Evolutionary conservation across 2,888 invertebrate species (phyloP), one percentile per base, ranked within the genome.

Genomic region (Yponomeuta plumbellus): DNA sequence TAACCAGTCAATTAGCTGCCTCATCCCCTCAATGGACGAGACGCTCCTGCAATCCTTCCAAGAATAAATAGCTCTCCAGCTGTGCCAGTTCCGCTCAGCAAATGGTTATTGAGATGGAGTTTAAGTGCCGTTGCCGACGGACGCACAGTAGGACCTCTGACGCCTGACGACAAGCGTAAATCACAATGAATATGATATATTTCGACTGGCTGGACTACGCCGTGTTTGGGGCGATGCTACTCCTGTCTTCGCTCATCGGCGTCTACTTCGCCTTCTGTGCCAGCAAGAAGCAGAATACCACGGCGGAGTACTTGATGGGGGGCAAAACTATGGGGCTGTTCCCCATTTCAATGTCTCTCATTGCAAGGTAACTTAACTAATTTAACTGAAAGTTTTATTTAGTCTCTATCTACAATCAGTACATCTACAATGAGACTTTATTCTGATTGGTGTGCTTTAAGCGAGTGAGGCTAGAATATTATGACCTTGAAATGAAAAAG

Each of bases 281-380:
- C 0, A 89, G 91, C 70, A 92, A 93, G 75, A 94, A 94, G 74
- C 93, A 94, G 72, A 94, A 95, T 75, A 94, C 94, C 0, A 94
- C 95, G 0, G 83, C 92, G 22, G 95, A 95, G 74, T 95, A 95
- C 74, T 88, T 95, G 67, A 93, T 95, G 91, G 95, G 95, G 8
- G 95, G 95, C 23, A 94, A 95, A 76, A 94, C 93, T 11, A 95
- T 95, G 95, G 94, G 95, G n/a, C 93, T 95, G 73, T 94, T 95
- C 73, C 95, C 95, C 0, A 95, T 95, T 76, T 94, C 95, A 66
- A 95, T 95, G 94, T 95, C 95, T 17, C 84, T 95, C 68, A 94
- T 95, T 71, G 95, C 95, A 74, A 95, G 95, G 95, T 95, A 92
- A 84, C 34, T 5, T 26, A 26, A 26, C 26, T 26, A 26, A 26